These are phyloP conservation scores for Aphelenchoides bicaudatus DNA, from an alignment of 2,888 invertebrate genomes.

Conservation along the genomic window DNA sequence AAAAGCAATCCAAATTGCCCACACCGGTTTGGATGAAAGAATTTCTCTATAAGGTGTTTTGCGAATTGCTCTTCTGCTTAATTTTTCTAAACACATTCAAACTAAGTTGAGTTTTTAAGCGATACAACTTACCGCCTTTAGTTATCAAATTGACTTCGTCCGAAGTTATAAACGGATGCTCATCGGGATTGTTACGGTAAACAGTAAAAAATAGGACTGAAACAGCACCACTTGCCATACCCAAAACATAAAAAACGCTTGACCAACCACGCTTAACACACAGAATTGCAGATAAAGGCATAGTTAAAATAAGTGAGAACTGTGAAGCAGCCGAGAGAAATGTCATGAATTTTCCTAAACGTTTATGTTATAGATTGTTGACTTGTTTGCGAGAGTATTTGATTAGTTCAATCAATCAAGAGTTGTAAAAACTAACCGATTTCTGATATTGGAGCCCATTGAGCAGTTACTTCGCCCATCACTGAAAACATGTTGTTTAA, in stretches of 20 bases:
- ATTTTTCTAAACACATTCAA: conserved; percentile 5
- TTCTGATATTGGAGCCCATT: conserved; percentile 42
- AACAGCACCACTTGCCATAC: conserved; percentile 24
- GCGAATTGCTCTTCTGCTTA: conserved; percentile 7
- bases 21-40: conserved; percentile 30
- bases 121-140: conserved; percentile 24
- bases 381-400: too few relatives aligned
- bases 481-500: too few relatives aligned
- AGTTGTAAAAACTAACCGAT: conserved; percentile 29
- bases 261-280: conserved; percentile 40
- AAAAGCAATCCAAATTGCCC: conserved; percentile 45
- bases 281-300: conserved; percentile 42
- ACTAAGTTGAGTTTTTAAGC: conserved; percentile 2
- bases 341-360: conserved; percentile 42
- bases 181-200: conserved; percentile 38
- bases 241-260: conserved; percentile 37
- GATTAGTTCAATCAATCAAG: too few relatives aligned
- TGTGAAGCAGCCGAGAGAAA: conserved; percentile 38
- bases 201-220: conserved; percentile 31
- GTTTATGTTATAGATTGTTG: neutral
- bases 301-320: conserved; percentile 43
- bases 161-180: conserved; percentile 32
- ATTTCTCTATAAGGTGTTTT: conserved; percentile 35
- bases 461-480: conserved; percentile 37
- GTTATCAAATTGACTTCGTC: conserved; percentile 32